Evolutionary conservation across 2,797 vertebrate genomes (phyloP).

Genomic region (Hippocampus kuda): DNA sequence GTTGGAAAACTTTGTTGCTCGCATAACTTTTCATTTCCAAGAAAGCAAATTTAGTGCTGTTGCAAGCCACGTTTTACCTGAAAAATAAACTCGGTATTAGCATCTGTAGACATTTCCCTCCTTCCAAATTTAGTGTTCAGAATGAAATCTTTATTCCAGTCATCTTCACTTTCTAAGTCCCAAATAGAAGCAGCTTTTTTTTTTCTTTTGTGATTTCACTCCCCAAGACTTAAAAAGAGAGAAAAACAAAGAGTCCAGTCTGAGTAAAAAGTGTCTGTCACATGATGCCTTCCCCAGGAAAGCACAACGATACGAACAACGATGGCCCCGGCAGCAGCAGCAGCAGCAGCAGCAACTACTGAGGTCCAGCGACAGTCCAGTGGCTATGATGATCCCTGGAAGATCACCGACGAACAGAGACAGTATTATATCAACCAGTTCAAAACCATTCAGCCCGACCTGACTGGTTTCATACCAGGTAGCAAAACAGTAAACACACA

Average conservation of each 20-base stretch:
- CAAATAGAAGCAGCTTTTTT: too few species aligned
- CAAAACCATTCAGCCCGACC: constrained; percentile 97
- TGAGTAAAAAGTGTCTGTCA: not conserved
- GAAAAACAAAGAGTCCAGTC: too few species aligned
- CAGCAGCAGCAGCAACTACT: constrained; percentile 60
- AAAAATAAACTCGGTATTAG: too few species aligned
- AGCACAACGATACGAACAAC: constrained; percentile 88
- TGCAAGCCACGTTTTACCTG: too few species aligned
- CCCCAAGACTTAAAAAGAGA: too few species aligned
- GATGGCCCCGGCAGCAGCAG: constrained; percentile 77
- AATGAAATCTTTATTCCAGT: too few species aligned
- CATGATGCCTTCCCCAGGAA: constrained; percentile 63
- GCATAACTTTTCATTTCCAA: not conserved
- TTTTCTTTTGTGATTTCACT: too few species aligned
- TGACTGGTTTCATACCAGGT: constrained; percentile 98
- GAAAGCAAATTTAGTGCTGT: not conserved
- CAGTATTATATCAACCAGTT: constrained; percentile 99
- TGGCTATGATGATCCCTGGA: constrained; percentile 96
- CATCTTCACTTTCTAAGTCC: too few species aligned
- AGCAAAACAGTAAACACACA: constrained; percentile 15
- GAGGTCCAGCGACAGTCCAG: constrained; percentile 98
- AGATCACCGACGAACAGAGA: constrained; percentile 98
- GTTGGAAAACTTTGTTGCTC: constrained; percentile 48
- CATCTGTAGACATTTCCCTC: too few species aligned
- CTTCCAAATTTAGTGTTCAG: too few species aligned